Conservation (phyloP, 2,888 invertebrate genomes). For the Scrobipalpa costella region DNA sequence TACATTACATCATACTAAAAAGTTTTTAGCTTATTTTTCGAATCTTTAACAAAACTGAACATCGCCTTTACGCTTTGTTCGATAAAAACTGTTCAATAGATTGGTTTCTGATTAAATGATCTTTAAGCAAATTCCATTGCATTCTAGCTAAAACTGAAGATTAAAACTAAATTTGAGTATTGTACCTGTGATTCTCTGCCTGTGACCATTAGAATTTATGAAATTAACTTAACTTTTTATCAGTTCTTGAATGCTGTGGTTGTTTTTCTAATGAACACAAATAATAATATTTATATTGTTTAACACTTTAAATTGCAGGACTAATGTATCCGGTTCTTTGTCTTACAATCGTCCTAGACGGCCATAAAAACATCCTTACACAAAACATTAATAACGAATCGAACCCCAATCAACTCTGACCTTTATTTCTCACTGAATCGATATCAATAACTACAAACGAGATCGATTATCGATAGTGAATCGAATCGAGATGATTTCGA, state of each 20-base stretch:
- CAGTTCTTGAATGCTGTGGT: too few species aligned
- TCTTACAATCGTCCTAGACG: neutral
- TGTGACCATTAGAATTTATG: too few species aligned
- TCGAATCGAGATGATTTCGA: constrained; percentile 54
- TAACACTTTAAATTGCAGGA: neutral
- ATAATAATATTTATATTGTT: neutral
- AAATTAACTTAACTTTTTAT: too few species aligned
- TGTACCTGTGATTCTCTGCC: too few species aligned
- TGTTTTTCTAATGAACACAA: too few species aligned
- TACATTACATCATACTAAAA: too few species aligned
- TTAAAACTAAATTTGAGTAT: too few species aligned
- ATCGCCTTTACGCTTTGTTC: neutral
- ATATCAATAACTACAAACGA: constrained; percentile 48
- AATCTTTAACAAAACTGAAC: neutral
- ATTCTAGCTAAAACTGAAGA: neutral
- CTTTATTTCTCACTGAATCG: constrained; percentile 28
- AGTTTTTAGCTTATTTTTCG: too few species aligned
- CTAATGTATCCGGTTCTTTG: neutral
- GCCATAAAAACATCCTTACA: constrained; percentile 5
- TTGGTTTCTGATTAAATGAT: neutral
- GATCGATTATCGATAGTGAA: constrained; percentile 46
- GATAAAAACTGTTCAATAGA: neutral
- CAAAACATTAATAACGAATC: constrained; percentile 20
- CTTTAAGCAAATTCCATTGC: neutral
- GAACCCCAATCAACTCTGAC: constrained; percentile 19